Percentiles rank a stretch among this genome's conserved stretches.
Conservation (phyloP, 2,888 invertebrate genomes). For the Xylophagus ater region DNA sequence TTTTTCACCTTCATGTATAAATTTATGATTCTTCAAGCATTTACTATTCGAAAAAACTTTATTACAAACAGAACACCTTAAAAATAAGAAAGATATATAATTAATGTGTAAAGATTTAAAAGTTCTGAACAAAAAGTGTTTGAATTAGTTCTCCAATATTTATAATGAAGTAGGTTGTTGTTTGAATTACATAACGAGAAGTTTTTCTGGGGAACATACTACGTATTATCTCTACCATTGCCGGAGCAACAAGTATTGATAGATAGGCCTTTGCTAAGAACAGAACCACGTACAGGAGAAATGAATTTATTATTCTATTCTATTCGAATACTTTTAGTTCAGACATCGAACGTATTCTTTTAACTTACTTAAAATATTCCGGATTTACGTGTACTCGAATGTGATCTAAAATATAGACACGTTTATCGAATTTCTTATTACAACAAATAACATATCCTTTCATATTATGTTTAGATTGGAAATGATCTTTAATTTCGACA, state of each 20-base stretch:
- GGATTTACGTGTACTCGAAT: conserved; percentile 35
- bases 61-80: conserved; percentile 33
- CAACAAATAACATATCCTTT: conserved; percentile 34
- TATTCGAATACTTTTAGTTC: too few species aligned
- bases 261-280: too few species aligned
- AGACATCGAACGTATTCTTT: not conserved
- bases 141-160: not conserved
- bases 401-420: conserved; percentile 33
- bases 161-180: not conserved
- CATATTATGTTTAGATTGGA: conserved; percentile 27
- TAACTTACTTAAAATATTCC: conserved; percentile 33
- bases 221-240: too few species aligned
- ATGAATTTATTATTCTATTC: too few species aligned
- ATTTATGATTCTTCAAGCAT: conserved; percentile 33
- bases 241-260: too few species aligned
- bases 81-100: not conserved
- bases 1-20: conserved; percentile 31
- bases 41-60: conserved; percentile 34
- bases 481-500: conserved; percentile 31
- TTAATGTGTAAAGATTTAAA: too few species aligned
- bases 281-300: too few species aligned
- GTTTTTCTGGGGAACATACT: too few species aligned
- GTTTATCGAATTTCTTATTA: conserved; percentile 33
- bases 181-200: too few species aligned
- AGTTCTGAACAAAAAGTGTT: too few species aligned